A percentile compares a stretch with the other conserved stretches of the same genome.
phyloP scores from a whole-genome alignment of 2,113 vertebrate species.

The Toxotes jaculatrix region DNA sequence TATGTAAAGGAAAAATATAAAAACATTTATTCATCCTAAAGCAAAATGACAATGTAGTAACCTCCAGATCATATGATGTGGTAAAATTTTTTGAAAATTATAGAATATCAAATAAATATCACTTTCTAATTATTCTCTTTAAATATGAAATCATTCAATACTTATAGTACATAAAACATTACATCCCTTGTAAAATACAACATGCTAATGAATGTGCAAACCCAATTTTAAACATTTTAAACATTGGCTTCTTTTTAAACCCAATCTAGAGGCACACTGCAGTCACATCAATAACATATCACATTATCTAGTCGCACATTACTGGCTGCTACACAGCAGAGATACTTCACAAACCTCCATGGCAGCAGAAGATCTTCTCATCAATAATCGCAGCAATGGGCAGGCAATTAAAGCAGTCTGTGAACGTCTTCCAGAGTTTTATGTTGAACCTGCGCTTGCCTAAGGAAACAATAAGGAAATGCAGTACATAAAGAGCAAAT shows the following conservation, averaged over 20 bases:
- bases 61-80: not conserved
- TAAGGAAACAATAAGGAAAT: constrained; percentile 55
- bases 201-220: not conserved
- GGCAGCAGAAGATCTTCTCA: constrained; percentile 98
- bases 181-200: not conserved
- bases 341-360: constrained; percentile 88
- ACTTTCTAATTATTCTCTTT: not conserved
- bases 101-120: too few relatives aligned
- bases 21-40: not conserved
- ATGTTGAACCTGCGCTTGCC: constrained; percentile 97
- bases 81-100: too few relatives aligned
- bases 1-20: not conserved
- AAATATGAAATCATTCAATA: too few relatives aligned
- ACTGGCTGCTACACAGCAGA: not conserved
- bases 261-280: not conserved
- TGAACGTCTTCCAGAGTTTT: constrained; percentile 97
- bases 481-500: not conserved
- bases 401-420: constrained; percentile 97
- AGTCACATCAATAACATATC: not conserved
- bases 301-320: not conserved
- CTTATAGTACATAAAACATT: not conserved
- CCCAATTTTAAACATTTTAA: not conserved
- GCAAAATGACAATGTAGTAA: not conserved
- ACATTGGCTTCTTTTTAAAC: not conserved
- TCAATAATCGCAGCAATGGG: constrained; percentile 97